Base-by-base conservation (phyloP, 2,888 invertebrate genomes). In the Acleris holmiana region DNA sequence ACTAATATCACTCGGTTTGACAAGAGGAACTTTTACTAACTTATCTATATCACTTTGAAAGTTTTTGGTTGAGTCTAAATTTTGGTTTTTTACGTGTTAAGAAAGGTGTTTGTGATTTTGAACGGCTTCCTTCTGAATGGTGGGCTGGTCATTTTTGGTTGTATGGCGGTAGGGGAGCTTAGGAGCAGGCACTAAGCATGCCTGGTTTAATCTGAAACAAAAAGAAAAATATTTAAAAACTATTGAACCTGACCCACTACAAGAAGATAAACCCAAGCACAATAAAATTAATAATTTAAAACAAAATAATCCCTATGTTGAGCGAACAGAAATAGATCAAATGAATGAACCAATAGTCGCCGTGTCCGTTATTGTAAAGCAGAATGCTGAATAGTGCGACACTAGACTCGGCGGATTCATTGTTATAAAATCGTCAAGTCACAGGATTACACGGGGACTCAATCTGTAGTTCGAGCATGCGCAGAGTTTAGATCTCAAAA, bases 1-100 rank as follows among this genome's bases (percentile, higher is more conserved):
- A 80, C 86, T 90, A 89, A 86, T 89, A 90, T 89, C 88, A 90
- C 88, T 83, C 61, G 67, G 69, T 78, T 79, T 79, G 44, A 44
- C 79, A 83, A 79, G 76, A 82, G 78, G 71, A 76, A 76, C 75
- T 69, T 65, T 35, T 59, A 55, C 55, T 60, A 49, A 63, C 57
- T 72, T 71, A 69, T 67, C 69, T 73, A 73, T 75, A 76, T 78
- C 78, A 81, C 80, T 79, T 69, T 75, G 76, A 78, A 79, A 79
- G 77, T 77, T 72, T 75, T 73, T 73, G 76, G 74, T 73, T 73
- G 69, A 67, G 67, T 76, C 68, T 75, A 64, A 66, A 63, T 62
- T 71, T 67, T 54, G 44, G 23, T 62, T 35, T 72, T 35, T 83
- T 85, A 92, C 80, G 92, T 91, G 79, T 91, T 91, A 1, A 91